A percentile compares a stretch with the other conserved stretches of the same genome.
Conservation (phyloP, 2,113 vertebrate species). For the Sander lucioperca region DNA sequence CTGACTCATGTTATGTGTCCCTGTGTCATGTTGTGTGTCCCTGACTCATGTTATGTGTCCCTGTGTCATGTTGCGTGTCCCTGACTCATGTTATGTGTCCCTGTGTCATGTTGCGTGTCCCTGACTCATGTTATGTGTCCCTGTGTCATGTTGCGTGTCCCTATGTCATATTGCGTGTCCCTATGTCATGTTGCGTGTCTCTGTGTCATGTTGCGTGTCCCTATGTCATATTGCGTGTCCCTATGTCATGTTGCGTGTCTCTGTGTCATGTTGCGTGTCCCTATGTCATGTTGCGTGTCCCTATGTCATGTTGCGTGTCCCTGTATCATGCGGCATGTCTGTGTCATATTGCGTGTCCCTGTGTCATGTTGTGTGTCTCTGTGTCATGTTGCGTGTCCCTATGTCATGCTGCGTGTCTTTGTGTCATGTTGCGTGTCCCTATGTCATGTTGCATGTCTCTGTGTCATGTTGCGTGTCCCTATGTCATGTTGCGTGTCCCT, state of each 20-base stretch:
- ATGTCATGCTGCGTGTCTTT: background rate
- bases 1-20: accelerated
- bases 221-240: too few relatives aligned
- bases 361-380: background rate
- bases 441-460: background rate
- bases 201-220: background rate
- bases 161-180: background rate
- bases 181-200: background rate
- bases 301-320: background rate
- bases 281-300: background rate
- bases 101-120: background rate
- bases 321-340: too few relatives aligned
- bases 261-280: background rate
- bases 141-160: background rate
- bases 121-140: background rate
- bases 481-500: background rate
- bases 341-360: background rate
- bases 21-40: background rate
- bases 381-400: background rate
- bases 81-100: background rate
- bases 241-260: background rate
- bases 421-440: background rate
- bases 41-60: too few relatives aligned
- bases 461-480: background rate
- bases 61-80: too few relatives aligned